phyloP scores from a whole-genome alignment of 1,140 invertebrate species.

The Euwallacea similis region DNA sequence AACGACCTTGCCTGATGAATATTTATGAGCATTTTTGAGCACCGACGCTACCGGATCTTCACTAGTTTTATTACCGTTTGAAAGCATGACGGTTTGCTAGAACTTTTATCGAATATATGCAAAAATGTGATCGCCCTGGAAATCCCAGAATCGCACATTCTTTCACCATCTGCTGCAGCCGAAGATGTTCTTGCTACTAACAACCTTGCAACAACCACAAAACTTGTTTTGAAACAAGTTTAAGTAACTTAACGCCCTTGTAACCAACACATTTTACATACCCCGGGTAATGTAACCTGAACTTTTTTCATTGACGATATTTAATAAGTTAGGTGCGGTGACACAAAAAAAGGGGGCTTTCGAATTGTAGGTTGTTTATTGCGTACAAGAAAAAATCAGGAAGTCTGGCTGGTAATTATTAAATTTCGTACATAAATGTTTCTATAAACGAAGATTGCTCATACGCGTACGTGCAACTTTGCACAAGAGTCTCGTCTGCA shows the following conservation, averaged over 20 bases:
- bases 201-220: neutral
- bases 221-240: slow-evolving; percentile 4
- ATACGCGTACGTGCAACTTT: neutral
- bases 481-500: neutral
- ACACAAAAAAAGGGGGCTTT: neutral
- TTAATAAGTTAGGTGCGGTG: slow-evolving; percentile 1
- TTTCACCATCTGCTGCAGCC: neutral
- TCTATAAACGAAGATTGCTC: neutral
- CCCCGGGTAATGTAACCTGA: neutral
- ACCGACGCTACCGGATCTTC: slow-evolving; percentile 31
- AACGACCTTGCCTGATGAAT: slow-evolving; percentile 39
- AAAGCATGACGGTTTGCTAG: neutral
- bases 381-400: neutral
- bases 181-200: neutral
- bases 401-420: neutral
- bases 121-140: neutral
- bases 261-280: neutral
- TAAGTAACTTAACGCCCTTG: neutral
- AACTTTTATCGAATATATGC: neutral
- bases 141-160: neutral
- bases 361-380: neutral
- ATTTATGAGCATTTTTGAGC: slow-evolving; percentile 25
- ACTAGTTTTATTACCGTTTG: neutral
- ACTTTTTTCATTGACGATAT: neutral
- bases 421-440: neutral